Conservation (phyloP, 2,888 invertebrate species). For the Eledona agricola region DNA sequence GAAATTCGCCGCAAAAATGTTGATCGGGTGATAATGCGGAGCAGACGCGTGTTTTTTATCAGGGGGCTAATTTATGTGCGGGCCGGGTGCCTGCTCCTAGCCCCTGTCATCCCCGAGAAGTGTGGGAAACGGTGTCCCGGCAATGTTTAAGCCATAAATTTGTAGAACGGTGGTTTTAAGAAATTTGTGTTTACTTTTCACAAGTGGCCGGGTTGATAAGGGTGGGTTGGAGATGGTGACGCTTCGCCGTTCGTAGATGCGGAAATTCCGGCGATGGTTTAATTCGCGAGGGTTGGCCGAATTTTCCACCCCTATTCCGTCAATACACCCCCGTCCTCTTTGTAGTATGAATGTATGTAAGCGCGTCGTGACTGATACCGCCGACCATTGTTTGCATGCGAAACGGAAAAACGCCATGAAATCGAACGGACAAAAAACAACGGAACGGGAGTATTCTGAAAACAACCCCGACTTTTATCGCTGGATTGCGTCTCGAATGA, state of each 20-base stretch:
- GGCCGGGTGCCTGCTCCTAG: slow-evolving; percentile 7
- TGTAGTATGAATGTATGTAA: slow-evolving; percentile 28
- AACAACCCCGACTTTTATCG: slow-evolving; percentile 23
- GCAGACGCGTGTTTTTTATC: slow-evolving; percentile 4
- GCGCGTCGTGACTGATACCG: slow-evolving; percentile 28
- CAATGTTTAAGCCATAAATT: slow-evolving; percentile 31
- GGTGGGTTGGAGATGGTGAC: slow-evolving; percentile 16
- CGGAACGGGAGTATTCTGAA: slow-evolving; percentile 12
- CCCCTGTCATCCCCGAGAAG: slow-evolving; percentile 20
- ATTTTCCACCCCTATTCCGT: slow-evolving; percentile 27
- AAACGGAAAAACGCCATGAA: slow-evolving; percentile 34
- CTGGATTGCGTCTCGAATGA: slow-evolving; percentile 24
- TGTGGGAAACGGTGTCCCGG: slow-evolving; percentile 25
- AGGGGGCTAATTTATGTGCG: slow-evolving; percentile 18
- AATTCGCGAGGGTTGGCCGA: slow-evolving; percentile 22
- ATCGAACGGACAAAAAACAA: slow-evolving; percentile 30
- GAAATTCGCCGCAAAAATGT: slow-evolving; percentile 4
- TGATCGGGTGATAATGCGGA: not conserved
- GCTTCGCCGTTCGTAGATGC: not conserved
- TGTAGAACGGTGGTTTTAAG: slow-evolving; percentile 38
- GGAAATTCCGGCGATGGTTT: slow-evolving; percentile 23
- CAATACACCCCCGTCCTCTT: too few relatives aligned
- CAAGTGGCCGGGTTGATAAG: slow-evolving; percentile 48
- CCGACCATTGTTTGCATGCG: slow-evolving; percentile 31
- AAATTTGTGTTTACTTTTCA: slow-evolving; percentile 47